Evolutionary conservation across 2,797 vertebrate genomes (phyloP).

Genomic region (Trachurus trachurus): DNA sequence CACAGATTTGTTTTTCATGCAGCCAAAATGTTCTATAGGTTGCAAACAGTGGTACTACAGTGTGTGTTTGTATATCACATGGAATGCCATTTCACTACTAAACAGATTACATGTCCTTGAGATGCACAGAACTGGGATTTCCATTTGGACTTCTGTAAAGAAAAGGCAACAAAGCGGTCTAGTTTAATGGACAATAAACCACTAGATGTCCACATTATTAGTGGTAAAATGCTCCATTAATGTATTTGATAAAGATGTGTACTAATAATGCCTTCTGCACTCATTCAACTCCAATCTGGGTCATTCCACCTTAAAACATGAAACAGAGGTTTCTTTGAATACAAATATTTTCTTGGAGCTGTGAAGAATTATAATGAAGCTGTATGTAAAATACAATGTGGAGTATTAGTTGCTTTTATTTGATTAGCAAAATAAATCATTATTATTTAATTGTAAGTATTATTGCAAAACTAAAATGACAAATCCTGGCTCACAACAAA

Average conservation of each 20-base stretch:
- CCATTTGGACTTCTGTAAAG: background rate
- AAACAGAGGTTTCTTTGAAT: background rate
- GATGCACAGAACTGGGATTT: background rate
- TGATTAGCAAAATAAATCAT: background rate
- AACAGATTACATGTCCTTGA: background rate
- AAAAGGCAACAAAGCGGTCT: background rate
- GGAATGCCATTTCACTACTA: background rate
- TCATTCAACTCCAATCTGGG: background rate
- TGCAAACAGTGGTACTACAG: background rate
- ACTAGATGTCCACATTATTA: constrained; percentile 11
- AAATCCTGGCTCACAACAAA: background rate
- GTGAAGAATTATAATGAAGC: background rate
- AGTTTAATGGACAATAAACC: constrained; percentile 24
- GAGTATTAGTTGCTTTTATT: background rate
- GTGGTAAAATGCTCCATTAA: background rate
- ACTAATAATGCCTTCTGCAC: background rate
- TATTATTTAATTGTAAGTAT: background rate
- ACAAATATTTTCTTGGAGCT: background rate
- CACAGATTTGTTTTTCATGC: background rate
- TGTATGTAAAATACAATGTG: background rate
- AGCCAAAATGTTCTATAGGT: background rate
- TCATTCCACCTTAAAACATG: background rate
- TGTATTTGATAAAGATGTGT: background rate
- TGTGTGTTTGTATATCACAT: background rate
- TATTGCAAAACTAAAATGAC: background rate